These are phyloP conservation scores for Oenanthe oenanthe DNA, from an alignment of 2,113 vertebrate genomes.

Conservation along the genomic window DNA sequence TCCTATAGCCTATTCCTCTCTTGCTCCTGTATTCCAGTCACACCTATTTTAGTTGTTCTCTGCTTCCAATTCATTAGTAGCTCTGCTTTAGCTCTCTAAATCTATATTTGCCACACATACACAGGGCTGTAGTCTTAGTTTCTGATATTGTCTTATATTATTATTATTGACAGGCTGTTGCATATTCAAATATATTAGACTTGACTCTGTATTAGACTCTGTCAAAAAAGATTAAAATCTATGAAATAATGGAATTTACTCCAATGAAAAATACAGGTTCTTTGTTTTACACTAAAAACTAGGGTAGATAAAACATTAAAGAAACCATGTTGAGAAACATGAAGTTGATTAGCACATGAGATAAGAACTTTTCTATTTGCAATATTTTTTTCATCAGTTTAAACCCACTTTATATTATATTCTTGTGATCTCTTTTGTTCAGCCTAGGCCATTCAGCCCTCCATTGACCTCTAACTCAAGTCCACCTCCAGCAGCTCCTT, in stretches of 20 bases:
- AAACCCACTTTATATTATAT: neutral
- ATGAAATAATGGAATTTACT: neutral
- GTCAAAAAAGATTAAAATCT: neutral
- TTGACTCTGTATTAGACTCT: neutral
- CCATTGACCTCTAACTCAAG: conserved; percentile 85
- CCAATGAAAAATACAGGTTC: neutral
- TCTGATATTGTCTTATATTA: neutral
- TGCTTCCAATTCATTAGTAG: neutral
- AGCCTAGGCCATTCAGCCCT: conserved; percentile 95
- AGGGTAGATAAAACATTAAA: neutral
- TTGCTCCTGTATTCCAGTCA: neutral
- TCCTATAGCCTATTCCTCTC: neutral
- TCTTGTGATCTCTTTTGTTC: conserved; percentile 46
- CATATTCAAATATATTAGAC: neutral
- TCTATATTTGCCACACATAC: neutral
- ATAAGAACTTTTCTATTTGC: neutral
- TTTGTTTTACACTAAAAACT: neutral
- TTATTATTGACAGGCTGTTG: neutral
- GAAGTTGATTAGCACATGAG: neutral
- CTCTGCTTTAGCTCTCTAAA: neutral
- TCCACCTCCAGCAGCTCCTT: conserved; percentile 87
- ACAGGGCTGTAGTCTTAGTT: neutral
- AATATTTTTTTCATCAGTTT: neutral
- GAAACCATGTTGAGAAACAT: neutral
- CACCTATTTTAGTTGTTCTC: neutral